A percentile compares a stretch with the other conserved stretches of the same genome.
phyloP scores from a whole-genome alignment of 2,113 vertebrate genomes.

The Orthonyx spaldingii region DNA sequence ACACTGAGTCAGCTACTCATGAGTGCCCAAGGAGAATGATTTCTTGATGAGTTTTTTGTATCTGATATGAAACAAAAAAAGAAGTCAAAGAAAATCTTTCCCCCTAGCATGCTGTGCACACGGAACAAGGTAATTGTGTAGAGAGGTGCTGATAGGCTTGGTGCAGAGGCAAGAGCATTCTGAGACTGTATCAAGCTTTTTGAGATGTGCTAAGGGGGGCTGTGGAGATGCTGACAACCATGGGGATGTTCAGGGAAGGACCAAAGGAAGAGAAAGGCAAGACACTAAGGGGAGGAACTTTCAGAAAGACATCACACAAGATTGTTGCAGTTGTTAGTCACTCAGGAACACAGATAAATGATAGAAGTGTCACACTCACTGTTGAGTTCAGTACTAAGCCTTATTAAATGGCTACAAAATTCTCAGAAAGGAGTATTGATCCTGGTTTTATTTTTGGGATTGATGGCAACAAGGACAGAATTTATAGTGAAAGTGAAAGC shows the following conservation, averaged over 20 bases:
- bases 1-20: background rate
- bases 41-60: background rate
- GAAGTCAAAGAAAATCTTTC: background rate
- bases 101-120: background rate
- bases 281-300: background rate
- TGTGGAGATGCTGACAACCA: background rate
- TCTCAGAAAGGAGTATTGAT: background rate
- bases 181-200: background rate
- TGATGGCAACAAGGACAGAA: background rate
- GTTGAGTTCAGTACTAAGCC: background rate
- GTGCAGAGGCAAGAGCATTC: background rate
- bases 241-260: background rate
- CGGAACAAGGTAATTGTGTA: background rate
- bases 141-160: background rate
- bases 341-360: background rate
- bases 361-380: background rate
- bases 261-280: background rate
- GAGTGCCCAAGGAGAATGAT: background rate
- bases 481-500: background rate
- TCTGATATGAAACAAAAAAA: background rate
- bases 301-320: background rate
- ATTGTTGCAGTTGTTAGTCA: background rate
- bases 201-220: background rate
- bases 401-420: background rate
- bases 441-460: background rate